Base-by-base conservation (phyloP, 2,113 vertebrate species). In the Onychorhynchus coronatus region DNA sequence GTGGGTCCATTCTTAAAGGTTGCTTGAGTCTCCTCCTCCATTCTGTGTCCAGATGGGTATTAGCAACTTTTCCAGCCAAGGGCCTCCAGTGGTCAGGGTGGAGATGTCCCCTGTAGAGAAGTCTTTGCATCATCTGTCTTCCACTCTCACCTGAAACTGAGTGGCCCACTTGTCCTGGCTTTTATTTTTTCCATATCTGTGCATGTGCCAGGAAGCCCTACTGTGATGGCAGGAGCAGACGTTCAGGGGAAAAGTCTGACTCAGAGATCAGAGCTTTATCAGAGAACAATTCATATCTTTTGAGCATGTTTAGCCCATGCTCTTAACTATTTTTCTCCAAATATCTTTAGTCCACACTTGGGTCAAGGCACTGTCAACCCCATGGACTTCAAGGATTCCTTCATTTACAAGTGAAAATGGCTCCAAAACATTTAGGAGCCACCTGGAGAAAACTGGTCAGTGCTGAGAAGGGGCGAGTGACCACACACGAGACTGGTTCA, bases 1-100 rank as follows among this genome's bases (percentile, higher is more conserved):
- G 0, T 44, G n/a, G 9, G 24, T 66, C 35, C 0, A 0, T 47
- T 35, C 72, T 62, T 53, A n/a, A 42, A 66, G 49, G 9, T 49
- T 90, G 23, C 71, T 65, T 0, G 0, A 67, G 25, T 41, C 19
- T 50, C 5, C 31, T 27, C 39, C 73, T 75, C 39, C 6, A 5
- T n/a, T 37, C 30, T 0, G 0, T 65, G 37, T 41, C 41, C 23
- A 13, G 53, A 12, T 2, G 5, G 5, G 9, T 56, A 27, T 61
- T 35, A 44, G 24, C 3, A 41, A 22, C 39, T 59, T 17, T 61
- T 68, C 9, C 37, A 83, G 86, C 53, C 71, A 7, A 44, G 59
- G 25, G 18, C 63, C 61, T 88, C 23, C 33, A 66, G 68, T 46
- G 17, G 21, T 39, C 25, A 72, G 70, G 13, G 23, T 71, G 25